phyloP scores from a whole-genome alignment of 2,113 vertebrate species.

The Delphinapterus leucas region DNA sequence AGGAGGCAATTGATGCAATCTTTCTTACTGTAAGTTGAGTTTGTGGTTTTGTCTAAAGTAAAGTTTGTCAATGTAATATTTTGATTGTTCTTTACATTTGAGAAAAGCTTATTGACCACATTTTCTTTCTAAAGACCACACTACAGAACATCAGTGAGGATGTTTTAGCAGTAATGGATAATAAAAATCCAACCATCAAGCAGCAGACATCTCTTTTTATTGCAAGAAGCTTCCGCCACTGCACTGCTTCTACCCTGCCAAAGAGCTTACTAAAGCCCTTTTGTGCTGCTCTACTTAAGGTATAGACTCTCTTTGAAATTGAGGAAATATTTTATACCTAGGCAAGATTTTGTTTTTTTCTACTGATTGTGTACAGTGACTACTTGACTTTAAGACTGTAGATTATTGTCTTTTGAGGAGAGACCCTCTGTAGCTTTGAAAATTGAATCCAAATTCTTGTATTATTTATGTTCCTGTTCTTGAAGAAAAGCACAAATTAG shows the following conservation, averaged over 20 bases:
- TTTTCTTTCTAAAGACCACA: constrained; percentile 87
- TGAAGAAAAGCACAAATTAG: constrained; percentile 38
- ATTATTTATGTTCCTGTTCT: background rate
- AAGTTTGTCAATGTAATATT: background rate
- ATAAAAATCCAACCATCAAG: constrained; percentile 99
- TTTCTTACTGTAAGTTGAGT: constrained; percentile 94
- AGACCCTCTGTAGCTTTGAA: background rate
- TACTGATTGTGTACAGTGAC: background rate
- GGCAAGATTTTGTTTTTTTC: background rate
- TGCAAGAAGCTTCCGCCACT: constrained; percentile 95
- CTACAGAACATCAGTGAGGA: constrained; percentile 96
- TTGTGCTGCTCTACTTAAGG: constrained; percentile 96
- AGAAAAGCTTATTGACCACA: constrained; percentile 15
- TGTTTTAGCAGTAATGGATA: constrained; percentile 96
- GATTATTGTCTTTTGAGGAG: background rate
- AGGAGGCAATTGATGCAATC: constrained; percentile 96
- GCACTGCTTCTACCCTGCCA: constrained; percentile 91
- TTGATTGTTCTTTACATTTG: constrained; percentile 7
- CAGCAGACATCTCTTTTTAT: constrained; percentile 97
- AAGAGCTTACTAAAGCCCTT: constrained; percentile 95
- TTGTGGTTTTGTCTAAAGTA: background rate
- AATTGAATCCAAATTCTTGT: constrained; percentile 4
- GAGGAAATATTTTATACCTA: background rate
- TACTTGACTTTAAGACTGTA: background rate
- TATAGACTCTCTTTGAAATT: constrained; percentile 70